Evolutionary conservation across 2,797 vertebrate species (phyloP), one percentile per base, ranked within the genome.

Genomic region (Apogon hyalosoma): DNA sequence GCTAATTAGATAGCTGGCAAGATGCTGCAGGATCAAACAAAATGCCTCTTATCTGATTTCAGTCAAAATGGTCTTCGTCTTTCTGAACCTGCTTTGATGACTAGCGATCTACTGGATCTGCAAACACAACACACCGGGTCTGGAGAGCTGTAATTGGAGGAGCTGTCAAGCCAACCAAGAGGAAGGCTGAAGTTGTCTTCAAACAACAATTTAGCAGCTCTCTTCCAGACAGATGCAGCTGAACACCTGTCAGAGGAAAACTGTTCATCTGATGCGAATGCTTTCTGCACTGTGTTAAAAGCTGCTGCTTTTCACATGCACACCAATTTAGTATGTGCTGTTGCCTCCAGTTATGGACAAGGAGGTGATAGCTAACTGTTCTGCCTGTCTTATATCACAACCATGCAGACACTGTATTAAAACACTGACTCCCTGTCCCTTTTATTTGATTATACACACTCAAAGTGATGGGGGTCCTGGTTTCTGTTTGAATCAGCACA

Each of bases 211-310:
- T 77, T 80, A 74, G 47, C 46, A 0, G 24, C 69, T 70, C 69
- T 64, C 49, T 63, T 63, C 53, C 57, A 78, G 58, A 69, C 63
- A 67, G 72, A 78, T 59, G 70, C 68, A 64, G 79, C 62, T 65
- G 61, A 84, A 74, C 76, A 84, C 77, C 80, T 89, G 85, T 86
- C 87, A 85, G 68, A 79, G 67, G 53, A 41, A 75, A 69, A 70
- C 47, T 55, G 62, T 69, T 78, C 43, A 74, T 72, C 47, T 80
- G 63, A 73, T 67, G 67, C 49, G 46, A 77, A 56, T 24, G 63
- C 54, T 63, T 68, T 70, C 75, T 57, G 66, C 66, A 45, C 60
- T 21, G 73, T 59, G 73, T 75, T 82, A 77, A 75, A 73, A 77
- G 79, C 73, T 49, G 16, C 53, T 16, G 59, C 63, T 36, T 49